Evolutionary conservation across 2,888 invertebrate genomes (phyloP), one percentile per base, ranked within the genome.

Genomic region (Lordiphosa fenestrarum): DNA sequence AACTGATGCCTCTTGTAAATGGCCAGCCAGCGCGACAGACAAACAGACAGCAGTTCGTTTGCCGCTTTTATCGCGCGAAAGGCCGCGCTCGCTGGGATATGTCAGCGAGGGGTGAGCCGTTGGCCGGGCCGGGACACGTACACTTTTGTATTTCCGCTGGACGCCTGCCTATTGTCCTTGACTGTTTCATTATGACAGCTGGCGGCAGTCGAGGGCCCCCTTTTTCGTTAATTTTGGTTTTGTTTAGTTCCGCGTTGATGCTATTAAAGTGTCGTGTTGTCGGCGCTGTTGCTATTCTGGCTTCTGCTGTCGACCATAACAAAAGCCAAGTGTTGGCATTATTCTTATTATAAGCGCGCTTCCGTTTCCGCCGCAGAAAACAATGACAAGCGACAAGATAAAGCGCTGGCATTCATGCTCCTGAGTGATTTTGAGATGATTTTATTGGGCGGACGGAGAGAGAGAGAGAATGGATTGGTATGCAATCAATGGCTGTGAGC

Each of bases 181-280:
- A 80, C 80, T 82, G 83, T 80, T 78, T 80, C 80, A 80, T 80
- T 80, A 82, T 78, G 82, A 77, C 85, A 83, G 73, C 84, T 68
- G 78, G 65, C 50, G 47, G 49, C 50, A 53, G 53, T 62, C 63
- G 10, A 15, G 9, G 4, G 25, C 25, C 38, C 30, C 21, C 50
- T 56, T 71, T 53, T 72, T 75, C 59, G 60, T 64, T 66, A 72
- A 74, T 83, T 63, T 74, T 70, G 73, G 73, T 73, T 73, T 85
- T 86, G 85, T 76, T 86, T 80, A 85, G 81, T 82, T 75, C 73
- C 84, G 75, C 82, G 83, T 78, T 76, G 76, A 71, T 68, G 82
- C 77, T 75, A 81, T 85, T 85, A 81, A 85, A 85, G 73, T 76
- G 85, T 76, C 84, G 76, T 74, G 72, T 84, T 80, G 67, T 69